Evolutionary conservation across 64 coral and sea anemone species (phyloP).

Genomic region (Pocillopora verrucosa): DNA sequence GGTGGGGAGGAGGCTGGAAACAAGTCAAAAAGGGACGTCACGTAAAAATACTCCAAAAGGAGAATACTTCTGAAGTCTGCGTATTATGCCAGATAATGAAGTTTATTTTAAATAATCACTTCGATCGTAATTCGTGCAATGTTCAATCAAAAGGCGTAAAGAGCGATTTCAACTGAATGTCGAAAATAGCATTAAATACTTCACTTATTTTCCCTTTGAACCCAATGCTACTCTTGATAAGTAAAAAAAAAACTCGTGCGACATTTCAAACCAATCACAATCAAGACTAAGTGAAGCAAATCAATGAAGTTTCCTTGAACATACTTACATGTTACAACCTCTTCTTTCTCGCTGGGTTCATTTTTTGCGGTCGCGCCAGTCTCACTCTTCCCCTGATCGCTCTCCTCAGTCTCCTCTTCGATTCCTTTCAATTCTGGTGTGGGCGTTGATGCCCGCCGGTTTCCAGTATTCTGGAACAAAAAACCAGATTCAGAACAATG

Average conservation of each 20-base stretch:
- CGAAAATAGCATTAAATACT: no score
- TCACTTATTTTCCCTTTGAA: no score
- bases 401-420: conserved; percentile 81
- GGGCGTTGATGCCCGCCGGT: conserved; percentile 65
- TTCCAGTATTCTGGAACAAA: conserved; percentile 45
- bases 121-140: no score
- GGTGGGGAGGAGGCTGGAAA: not conserved
- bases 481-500: not conserved
- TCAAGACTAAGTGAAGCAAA: no score
- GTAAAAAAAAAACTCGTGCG: no score
- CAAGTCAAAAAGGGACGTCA: not conserved
- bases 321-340: conserved; percentile 10
- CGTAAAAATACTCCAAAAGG: not conserved
- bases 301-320: not conserved
- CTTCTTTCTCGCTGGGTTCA: conserved; percentile 38
- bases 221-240: no score
- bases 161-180: no score
- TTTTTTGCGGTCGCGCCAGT: not conserved
- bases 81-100: no score
- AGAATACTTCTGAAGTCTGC: not conserved
- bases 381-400: conserved; percentile 31
- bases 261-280: no score
- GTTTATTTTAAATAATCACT: no score
- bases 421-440: conserved; percentile 85
- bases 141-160: no score